Evolutionary conservation across 2,888 invertebrate genomes (phyloP), one percentile per base, ranked within the genome.

Genomic region (Perizoma affinitatum): DNA sequence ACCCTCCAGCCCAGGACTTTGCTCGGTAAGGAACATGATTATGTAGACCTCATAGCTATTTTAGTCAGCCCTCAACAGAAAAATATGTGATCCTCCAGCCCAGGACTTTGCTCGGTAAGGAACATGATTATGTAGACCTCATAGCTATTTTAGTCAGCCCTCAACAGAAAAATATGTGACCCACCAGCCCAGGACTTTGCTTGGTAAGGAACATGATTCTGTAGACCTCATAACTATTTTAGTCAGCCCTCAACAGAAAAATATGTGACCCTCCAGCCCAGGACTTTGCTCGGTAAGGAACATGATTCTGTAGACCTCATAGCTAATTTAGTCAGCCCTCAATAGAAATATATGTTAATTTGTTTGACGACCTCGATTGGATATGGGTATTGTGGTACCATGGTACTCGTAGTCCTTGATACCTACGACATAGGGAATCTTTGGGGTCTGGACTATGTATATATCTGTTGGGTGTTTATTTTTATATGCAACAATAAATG

Each of bases 191-290:
- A 97, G 97, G 83, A 98, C 98, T 1, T 92, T 98, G 68, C 97
- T 98, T 74, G 97, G 98, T 73, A 98, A 98, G 87, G 98, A 98
- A 86, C 98, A 98, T 81, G 98, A 98, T 76, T 98, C 98, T 0
- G 98, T 98, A 80, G 98, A 98, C 35, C 98, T 98, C 86, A 95
- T 98, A 98, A 82, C 93, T 98, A 58, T 98, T 98, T 73, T 98
- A 98, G 82, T 98, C 98, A 81, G 98, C 98, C 69, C 98, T 98
- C 80, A 98, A 98, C 0, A 98, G 98, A 11, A n/a, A n/a, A n/a
- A n/a, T 97, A 97, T 79, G 98, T 98, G 40, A 98, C 97, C 0
- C 87, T 98, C 7, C 98, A 98, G 77, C 98, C 98, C 0, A 93
- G 98, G 71, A 98, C 98, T 0, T 87, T 98, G 50, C 87, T 98